A percentile compares a stretch with the other conserved stretches of the same genome.
These are phyloP conservation scores for Cheiracanthium punctorium DNA, from an alignment of 2,888 invertebrate species.

Conservation along the genomic window DNA sequence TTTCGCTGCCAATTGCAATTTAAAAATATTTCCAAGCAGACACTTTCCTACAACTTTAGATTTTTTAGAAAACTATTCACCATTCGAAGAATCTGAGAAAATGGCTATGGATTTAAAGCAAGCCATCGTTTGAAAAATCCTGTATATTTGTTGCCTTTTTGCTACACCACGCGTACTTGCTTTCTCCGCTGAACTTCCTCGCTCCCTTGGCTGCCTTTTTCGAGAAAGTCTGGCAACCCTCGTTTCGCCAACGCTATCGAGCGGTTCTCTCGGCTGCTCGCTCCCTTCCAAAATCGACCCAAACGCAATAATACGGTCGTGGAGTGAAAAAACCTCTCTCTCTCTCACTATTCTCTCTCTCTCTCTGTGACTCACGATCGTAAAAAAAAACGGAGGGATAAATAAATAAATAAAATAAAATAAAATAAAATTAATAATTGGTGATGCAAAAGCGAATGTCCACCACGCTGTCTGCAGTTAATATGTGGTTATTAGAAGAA, in stretches of 20 bases:
- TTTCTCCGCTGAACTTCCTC: too few relatives aligned
- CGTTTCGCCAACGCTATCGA: constrained; percentile 30
- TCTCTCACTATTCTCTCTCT: background rate
- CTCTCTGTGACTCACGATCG: background rate
- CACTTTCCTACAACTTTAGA: too few relatives aligned
- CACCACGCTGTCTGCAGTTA: background rate
- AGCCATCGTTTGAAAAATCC: too few relatives aligned
- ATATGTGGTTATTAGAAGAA: background rate
- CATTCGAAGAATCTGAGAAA: too few relatives aligned
- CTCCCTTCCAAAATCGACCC: constrained; percentile 34
- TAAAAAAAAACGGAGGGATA: background rate
- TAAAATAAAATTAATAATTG: too few relatives aligned
- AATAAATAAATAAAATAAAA: background rate
- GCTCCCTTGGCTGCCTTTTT: background rate
- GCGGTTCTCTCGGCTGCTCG: constrained; percentile 24
- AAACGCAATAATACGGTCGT: constrained; percentile 14
- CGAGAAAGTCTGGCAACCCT: constrained; percentile 31
- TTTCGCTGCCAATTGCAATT: too few relatives aligned
- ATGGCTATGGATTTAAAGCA: too few relatives aligned
- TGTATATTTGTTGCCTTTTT: too few relatives aligned
- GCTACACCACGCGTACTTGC: too few relatives aligned
- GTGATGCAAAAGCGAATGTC: background rate
- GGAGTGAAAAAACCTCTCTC: background rate
- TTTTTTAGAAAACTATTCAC: too few relatives aligned
- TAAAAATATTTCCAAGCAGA: too few relatives aligned